A percentile compares a stretch with the other conserved stretches of the same genome.
These are phyloP conservation scores for Phortica variegata DNA, from an alignment of 1,140 invertebrate species.

Conservation along the genomic window DNA sequence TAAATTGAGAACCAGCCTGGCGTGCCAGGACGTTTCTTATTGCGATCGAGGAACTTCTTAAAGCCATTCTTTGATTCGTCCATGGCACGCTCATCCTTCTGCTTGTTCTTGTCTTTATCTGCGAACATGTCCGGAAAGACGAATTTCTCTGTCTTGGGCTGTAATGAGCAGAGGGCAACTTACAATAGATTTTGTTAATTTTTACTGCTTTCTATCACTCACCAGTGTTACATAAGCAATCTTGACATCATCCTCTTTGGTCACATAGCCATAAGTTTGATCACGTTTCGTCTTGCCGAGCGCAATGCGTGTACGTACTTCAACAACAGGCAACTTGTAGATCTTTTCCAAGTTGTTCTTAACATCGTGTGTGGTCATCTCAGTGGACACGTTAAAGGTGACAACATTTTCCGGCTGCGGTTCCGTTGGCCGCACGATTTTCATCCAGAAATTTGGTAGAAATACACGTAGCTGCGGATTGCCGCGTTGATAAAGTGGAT, in stretches of 20 bases:
- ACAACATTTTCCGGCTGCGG: conserved; percentile 74
- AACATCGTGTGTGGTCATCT: conserved; percentile 86
- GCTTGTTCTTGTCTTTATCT: conserved; percentile 37
- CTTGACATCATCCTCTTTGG: conserved; percentile 84
- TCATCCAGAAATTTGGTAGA: conserved; percentile 94
- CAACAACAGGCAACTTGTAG: conserved; percentile 76
- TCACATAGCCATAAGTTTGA: conserved; percentile 62
- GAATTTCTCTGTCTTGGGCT: conserved; percentile 62
- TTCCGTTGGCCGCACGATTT: conserved; percentile 69
- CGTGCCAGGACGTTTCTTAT: conserved; percentile 60
- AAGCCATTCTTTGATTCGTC: conserved; percentile 58
- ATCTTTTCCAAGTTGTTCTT: conserved; percentile 95
- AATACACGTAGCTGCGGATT: conserved; percentile 88
- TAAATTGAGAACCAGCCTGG: conserved; percentile 67
- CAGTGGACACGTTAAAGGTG: conserved; percentile 80
- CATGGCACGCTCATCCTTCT: conserved; percentile 60
- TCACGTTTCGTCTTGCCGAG: conserved; percentile 62
- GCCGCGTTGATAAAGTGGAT: conserved; percentile 84
- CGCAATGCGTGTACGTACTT: conserved; percentile 72
- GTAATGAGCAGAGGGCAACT: conserved; percentile 18
- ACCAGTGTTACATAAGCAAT: conserved; percentile 80
- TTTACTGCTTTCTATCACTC: conserved; percentile 38
- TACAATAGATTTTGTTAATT: neutral
- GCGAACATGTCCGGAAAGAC: conserved; percentile 63
- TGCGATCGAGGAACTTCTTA: conserved; percentile 58